Evolutionary conservation across 2,113 vertebrate genomes (phyloP).

Genomic region (Mungos mungo): DNA sequence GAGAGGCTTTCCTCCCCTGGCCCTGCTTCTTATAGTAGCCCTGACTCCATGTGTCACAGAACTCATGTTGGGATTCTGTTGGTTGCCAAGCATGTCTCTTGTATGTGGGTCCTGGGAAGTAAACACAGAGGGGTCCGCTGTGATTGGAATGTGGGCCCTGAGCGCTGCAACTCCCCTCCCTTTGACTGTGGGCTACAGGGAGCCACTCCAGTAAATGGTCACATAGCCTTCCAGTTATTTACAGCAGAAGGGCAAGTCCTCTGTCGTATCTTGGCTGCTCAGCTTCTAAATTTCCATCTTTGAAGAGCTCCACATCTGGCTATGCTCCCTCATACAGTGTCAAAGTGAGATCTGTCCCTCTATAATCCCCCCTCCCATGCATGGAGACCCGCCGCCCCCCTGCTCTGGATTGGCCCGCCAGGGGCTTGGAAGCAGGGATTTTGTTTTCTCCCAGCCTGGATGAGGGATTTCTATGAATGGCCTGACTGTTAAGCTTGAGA

Average conservation of each 20-base stretch:
- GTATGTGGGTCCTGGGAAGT: neutral
- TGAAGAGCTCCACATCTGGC: neutral
- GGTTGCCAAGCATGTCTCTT: neutral
- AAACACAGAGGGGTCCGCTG: neutral
- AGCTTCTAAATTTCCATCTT: neutral
- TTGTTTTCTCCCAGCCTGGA: neutral
- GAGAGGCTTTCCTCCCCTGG: neutral
- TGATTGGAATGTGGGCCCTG: neutral
- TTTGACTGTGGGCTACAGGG: neutral
- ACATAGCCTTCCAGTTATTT: neutral
- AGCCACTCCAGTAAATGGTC: neutral
- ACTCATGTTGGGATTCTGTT: neutral
- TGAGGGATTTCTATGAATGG: neutral
- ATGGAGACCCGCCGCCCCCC: neutral
- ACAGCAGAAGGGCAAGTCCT: neutral
- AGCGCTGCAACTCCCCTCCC: fast-evolving
- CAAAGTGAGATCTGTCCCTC: neutral
- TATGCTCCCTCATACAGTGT: neutral
- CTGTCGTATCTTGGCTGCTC: neutral
- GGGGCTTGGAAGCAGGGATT: neutral
- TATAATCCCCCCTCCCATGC: neutral
- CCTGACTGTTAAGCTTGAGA: neutral
- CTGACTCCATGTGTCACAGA: neutral
- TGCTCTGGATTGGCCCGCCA: neutral
- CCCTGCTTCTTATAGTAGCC: neutral